These are phyloP conservation scores for Zele albiditarsus DNA, from an alignment of 2,888 invertebrate genomes.

Conservation along the genomic window DNA sequence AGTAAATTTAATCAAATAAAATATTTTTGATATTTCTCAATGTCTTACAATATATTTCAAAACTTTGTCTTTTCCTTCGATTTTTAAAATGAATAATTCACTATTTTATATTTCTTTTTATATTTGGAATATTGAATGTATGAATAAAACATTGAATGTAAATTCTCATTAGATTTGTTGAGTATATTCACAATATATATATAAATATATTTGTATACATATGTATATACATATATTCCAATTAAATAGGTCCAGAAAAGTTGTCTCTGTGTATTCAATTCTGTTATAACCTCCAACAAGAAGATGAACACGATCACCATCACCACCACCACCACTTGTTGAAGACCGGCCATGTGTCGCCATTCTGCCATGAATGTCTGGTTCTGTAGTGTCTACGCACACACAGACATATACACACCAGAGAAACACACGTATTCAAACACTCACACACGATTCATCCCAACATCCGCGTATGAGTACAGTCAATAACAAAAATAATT, in stretches of 20 bases:
- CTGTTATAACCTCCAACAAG: slow-evolving; percentile 20
- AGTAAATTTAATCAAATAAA: too few species aligned
- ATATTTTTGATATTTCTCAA: too few species aligned
- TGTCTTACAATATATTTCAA: too few species aligned
- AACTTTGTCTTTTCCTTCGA: too few species aligned
- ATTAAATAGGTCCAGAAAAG: slow-evolving; percentile 2
- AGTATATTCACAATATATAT: neutral
- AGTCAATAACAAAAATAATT: slow-evolving; percentile 51
- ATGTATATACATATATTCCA: neutral
- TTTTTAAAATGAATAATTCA: too few species aligned
- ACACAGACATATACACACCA: neutral
- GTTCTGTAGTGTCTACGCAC: slow-evolving; percentile 8
- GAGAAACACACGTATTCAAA: neutral
- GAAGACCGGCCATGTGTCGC: slow-evolving; percentile 64
- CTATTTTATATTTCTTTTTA: too few species aligned
- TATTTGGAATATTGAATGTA: neutral
- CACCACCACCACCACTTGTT: slow-evolving; percentile 63
- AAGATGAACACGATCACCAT: slow-evolving; percentile 27
- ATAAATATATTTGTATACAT: neutral
- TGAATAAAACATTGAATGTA: slow-evolving; percentile 3
- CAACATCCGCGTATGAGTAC: slow-evolving; percentile 51
- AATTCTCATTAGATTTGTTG: neutral
- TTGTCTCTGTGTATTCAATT: slow-evolving; percentile 9
- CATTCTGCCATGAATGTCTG: slow-evolving; percentile 47
- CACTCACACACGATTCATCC: slow-evolving; percentile 24